Percentiles rank a stretch among this genome's conserved stretches.
These are phyloP conservation scores for Holothuria scabra DNA, from an alignment of 53 echinoderm and acorn worm species.

Conservation along the genomic window DNA sequence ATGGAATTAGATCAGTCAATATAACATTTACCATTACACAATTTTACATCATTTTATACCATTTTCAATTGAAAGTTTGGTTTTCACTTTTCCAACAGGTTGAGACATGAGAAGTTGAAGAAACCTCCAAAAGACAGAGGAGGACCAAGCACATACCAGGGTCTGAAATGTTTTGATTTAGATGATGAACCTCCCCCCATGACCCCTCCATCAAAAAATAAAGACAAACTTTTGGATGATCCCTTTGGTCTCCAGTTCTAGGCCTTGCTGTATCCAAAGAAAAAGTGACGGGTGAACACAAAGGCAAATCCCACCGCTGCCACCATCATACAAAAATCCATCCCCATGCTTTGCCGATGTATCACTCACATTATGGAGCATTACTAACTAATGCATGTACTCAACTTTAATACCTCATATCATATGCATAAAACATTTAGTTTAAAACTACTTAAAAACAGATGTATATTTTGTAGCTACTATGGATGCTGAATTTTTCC, in stretches of 20 bases:
- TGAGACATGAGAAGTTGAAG: slow-evolving; percentile 93
- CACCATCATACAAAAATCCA: neutral
- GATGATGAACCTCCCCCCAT: slow-evolving; percentile 91
- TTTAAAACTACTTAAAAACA: too few species aligned
- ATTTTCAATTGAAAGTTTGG: neutral
- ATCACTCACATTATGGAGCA: too few species aligned
- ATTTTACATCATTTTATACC: neutral
- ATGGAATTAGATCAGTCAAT: neutral
- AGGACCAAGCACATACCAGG: slow-evolving; percentile 94
- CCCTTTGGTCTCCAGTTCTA: slow-evolving; percentile 56
- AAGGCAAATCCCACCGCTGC: slow-evolving; percentile 18
- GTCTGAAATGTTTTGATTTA: slow-evolving; percentile 92
- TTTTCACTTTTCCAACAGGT: slow-evolving; percentile 44
- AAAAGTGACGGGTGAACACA: slow-evolving; percentile 16
- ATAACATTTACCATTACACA: too few species aligned
- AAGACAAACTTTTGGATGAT: slow-evolving; percentile 74
- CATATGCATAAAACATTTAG: too few species aligned
- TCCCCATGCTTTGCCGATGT: too few species aligned
- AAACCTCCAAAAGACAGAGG: slow-evolving; percentile 83
- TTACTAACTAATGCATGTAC: too few species aligned
- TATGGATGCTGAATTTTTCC: too few species aligned
- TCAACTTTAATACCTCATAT: too few species aligned
- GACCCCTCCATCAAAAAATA: slow-evolving; percentile 65
- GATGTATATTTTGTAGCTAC: too few species aligned
- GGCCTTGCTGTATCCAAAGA: slow-evolving; percentile 55